Percentiles rank a stretch among this genome's conserved stretches.
phyloP scores from a whole-genome alignment of 92 coral and sea anemone species.

The Montipora capitata region DNA sequence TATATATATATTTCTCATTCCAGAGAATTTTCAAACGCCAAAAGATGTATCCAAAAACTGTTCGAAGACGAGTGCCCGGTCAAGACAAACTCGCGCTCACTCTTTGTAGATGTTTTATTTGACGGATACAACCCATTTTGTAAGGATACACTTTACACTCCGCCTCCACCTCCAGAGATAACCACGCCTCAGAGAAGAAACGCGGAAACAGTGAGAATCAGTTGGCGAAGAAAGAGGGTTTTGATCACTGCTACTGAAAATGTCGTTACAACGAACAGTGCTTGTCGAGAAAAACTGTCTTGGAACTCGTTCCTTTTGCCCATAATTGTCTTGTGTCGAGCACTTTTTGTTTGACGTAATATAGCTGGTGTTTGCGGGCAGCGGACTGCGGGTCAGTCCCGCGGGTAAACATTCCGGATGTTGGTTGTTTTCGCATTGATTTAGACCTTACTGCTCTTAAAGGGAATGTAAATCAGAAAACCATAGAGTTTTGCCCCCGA shows the following conservation, averaged over 20 bases:
- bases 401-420: too few relatives aligned
- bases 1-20: too few relatives aligned
- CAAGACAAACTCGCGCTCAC: not conserved
- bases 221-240: too few relatives aligned
- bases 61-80: conserved; percentile 15
- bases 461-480: too few relatives aligned
- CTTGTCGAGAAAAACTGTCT: not conserved
- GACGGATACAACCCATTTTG: conserved; percentile 54
- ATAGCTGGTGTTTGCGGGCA: too few relatives aligned
- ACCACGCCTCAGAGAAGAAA: conserved; percentile 5
- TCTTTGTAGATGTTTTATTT: conserved; percentile 7
- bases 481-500: too few relatives aligned
- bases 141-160: not conserved
- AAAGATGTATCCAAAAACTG: conserved; percentile 11
- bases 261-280: not conserved
- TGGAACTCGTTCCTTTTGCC: not conserved
- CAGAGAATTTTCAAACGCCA: conserved; percentile 48
- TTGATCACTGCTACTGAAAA: not conserved
- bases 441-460: too few relatives aligned
- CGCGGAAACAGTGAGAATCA: not conserved
- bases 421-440: too few relatives aligned
- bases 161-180: conserved; percentile 25
- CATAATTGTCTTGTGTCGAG: too few relatives aligned
- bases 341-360: too few relatives aligned
- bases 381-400: too few relatives aligned